Conservation (phyloP, 2,888 invertebrate genomes). For the Octonoba sinensis region DNA sequence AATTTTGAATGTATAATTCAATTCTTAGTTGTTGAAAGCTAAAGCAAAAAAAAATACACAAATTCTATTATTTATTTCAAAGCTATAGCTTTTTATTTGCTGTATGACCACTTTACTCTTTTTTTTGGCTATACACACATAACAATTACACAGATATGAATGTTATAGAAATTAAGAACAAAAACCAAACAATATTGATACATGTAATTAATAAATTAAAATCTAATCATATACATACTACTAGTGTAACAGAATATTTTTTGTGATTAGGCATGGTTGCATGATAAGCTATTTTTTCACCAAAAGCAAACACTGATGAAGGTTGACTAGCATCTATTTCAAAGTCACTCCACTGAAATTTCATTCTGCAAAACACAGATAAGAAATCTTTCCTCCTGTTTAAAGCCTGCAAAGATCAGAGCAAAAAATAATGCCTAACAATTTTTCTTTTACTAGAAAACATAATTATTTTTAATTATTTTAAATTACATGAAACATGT, state of each 20-base stretch:
- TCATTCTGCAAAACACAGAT: constrained; percentile 14
- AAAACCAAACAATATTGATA: neutral
- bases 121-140: too few relatives aligned
- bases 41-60: too few relatives aligned
- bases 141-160: neutral
- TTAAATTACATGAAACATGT: neutral
- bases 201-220: neutral
- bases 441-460: neutral
- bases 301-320: constrained; percentile 55
- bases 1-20: too few relatives aligned
- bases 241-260: constrained; percentile 42
- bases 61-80: too few relatives aligned
- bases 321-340: constrained; percentile 50
- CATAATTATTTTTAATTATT: neutral
- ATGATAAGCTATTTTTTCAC: constrained; percentile 56
- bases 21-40: too few relatives aligned
- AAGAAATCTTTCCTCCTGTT: constrained; percentile 38
- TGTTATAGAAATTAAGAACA: neutral
- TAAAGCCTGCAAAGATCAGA: constrained; percentile 28
- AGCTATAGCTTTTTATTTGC: too few relatives aligned
- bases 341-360: constrained; percentile 58
- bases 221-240: constrained; percentile 20
- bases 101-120: too few relatives aligned
- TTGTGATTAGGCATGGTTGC: constrained; percentile 45
- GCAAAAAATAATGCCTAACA: neutral